Evolutionary conservation across 2,797 vertebrate genomes (phyloP), one percentile per base, ranked within the genome.

Genomic region (Bradypodion pumilum): DNA sequence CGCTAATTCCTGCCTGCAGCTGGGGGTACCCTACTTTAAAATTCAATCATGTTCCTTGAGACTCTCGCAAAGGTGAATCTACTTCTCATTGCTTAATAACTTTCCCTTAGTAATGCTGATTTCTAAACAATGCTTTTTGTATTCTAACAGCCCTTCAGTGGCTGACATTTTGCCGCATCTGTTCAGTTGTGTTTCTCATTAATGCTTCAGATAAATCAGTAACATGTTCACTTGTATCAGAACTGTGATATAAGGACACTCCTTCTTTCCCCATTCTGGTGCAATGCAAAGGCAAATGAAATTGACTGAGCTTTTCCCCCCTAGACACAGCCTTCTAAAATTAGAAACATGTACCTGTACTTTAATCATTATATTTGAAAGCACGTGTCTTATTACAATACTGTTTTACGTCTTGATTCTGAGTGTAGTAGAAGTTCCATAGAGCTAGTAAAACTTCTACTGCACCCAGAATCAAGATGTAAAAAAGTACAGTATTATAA

Each of bases 81-180:
- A 62, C 78, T 80, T 80, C 32, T 78, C 65, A 7, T 77, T 77
- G 65, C 56, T 81, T 76, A 85, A 85, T 85, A 81, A 73, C 27
- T 85, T 87, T 87, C n/a, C 21, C 73, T 80, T 42, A 76, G 62
- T 76, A 63, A 70, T 87, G 81, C 65, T 29, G 32, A 73, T 76
- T 87, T 75, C 49, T 79, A 80, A 75, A 70, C 65, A 72, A 76
- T 23, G 44, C 37, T 9, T 83, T 83, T 83, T 84, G 78, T 81
- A 80, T 87, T 80, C 35, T 35, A 70, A 83, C 62, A 84, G 77
- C 66, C 46, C 86, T 83, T 83, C 65, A 70, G 81, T 23, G 59
- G 81, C 35, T 83, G 77, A 83, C 65, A 87, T 83, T 84, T 87
- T n/a, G 32, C 72, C 65, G 59, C 81, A 87, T 83, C 82, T 87